Evolutionary conservation across 2,113 vertebrate genomes (phyloP), one percentile per base, ranked within the genome.

Genomic region (Amazona vittata): DNA sequence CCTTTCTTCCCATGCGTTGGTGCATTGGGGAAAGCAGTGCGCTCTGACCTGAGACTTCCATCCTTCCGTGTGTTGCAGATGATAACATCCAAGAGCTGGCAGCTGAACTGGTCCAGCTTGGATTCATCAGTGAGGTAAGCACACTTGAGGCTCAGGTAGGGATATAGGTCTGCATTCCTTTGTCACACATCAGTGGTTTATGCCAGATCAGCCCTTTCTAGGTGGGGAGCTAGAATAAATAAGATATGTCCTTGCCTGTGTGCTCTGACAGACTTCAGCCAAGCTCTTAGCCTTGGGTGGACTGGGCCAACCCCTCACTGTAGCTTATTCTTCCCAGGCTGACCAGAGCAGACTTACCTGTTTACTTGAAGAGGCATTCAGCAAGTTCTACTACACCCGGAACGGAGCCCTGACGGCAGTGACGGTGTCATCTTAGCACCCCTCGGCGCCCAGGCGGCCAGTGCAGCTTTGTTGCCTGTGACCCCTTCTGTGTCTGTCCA

Each of bases 351-450:
- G 99, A 76, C 98, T 99, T 25, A 97, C 99, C 62, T 99, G 98
- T 71, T 98, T 99, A 98, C 99, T 99, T 64, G 99, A 99, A 98
- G 99, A 99, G 97, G 99, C 99, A 31, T 99, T 99, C 97, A 98
- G 97, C 84, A 99, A 99, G 98, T 99, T 99, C 98, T 98, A 98
- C 89, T 99, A 99, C 96, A 99, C 98, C 95, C 98, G 99, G 86
- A 99, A 99, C 2, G 99, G 98, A 31, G 99, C 98, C 68, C 98
- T 99, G 87, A 99, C 99, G 33, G 98, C 99, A 4, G 99, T 99
- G 96, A 99, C 99, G 0, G 99, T 99, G 25, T 99, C 99, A 15
- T 99, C 99, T 17, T 99, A 99, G 98, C 98, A 62, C 67, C 93
- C 86, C 79, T 0, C 0, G 80, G 95, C 95, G 87, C 94, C 76